A percentile compares a stretch with the other conserved stretches of the same genome.
phyloP scores from a whole-genome alignment of 2,797 vertebrate species.

The Anomalospiza imberbis region DNA sequence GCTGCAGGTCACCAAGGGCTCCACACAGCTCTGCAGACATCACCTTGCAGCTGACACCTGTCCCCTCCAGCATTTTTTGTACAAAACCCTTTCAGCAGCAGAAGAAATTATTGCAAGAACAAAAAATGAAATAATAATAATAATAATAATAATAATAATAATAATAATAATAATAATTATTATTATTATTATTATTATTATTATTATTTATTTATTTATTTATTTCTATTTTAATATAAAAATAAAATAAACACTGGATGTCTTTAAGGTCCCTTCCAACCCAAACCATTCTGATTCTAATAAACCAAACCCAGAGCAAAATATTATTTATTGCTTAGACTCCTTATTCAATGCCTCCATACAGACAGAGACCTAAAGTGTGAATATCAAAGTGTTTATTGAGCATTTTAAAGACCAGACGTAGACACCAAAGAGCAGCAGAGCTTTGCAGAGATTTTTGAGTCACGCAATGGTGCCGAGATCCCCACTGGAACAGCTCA shows the following conservation, averaged over 20 bases:
- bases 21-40: too few species aligned
- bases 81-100: too few species aligned
- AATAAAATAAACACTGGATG: not conserved
- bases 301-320: not conserved
- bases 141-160: too few species aligned
- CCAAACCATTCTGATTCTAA: not conserved
- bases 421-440: constrained; percentile 18
- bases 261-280: not conserved
- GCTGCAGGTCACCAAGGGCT: too few species aligned
- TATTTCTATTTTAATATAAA: too few species aligned
- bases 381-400: constrained; percentile 54
- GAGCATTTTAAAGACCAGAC: constrained; percentile 31
- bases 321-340: not conserved
- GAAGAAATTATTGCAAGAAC: too few species aligned
- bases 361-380: constrained; percentile 19
- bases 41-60: too few species aligned
- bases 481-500: constrained; percentile 68
- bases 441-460: constrained; percentile 56
- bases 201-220: too few species aligned
- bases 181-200: too few species aligned
- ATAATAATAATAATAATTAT: too few species aligned
- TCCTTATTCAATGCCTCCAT: not conserved
- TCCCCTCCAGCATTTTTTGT: too few species aligned
- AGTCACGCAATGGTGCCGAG: constrained; percentile 63
- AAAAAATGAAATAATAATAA: too few species aligned